Evolutionary conservation across 2,797 vertebrate genomes (phyloP).

Genomic region (Eulemur mongoz): DNA sequence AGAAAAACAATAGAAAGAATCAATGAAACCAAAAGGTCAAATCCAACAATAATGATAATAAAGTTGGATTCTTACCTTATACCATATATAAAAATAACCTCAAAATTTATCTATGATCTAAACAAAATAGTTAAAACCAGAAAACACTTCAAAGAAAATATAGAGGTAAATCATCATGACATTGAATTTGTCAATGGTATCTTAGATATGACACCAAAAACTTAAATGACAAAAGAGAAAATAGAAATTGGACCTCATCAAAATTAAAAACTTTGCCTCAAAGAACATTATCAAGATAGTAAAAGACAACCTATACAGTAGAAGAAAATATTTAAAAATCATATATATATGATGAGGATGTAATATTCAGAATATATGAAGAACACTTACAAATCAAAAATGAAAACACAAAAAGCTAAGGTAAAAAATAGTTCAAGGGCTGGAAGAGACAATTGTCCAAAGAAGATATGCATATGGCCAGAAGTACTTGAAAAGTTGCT

Average conservation of each 20-base stretch:
- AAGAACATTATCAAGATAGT: neutral
- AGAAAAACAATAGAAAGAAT: neutral
- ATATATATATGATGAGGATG: neutral
- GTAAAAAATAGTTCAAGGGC: neutral
- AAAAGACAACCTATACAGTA: neutral
- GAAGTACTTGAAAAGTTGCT: too few species aligned
- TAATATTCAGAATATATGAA: neutral
- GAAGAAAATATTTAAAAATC: neutral
- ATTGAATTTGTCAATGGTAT: neutral
- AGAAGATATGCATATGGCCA: neutral
- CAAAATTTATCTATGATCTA: neutral
- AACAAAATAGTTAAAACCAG: neutral
- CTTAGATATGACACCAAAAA: neutral
- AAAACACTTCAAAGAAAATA: neutral
- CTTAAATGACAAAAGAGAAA: neutral
- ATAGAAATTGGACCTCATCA: neutral
- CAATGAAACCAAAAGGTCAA: neutral
- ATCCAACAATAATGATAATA: neutral
- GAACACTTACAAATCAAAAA: neutral
- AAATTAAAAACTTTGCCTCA: neutral
- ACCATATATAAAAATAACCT: neutral
- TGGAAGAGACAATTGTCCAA: neutral
- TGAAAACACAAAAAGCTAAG: neutral
- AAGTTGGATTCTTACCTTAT: neutral
- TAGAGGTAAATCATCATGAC: neutral